Evolutionary conservation across 2,797 vertebrate species (phyloP).

Genomic region (Xerus rutilus): DNA sequence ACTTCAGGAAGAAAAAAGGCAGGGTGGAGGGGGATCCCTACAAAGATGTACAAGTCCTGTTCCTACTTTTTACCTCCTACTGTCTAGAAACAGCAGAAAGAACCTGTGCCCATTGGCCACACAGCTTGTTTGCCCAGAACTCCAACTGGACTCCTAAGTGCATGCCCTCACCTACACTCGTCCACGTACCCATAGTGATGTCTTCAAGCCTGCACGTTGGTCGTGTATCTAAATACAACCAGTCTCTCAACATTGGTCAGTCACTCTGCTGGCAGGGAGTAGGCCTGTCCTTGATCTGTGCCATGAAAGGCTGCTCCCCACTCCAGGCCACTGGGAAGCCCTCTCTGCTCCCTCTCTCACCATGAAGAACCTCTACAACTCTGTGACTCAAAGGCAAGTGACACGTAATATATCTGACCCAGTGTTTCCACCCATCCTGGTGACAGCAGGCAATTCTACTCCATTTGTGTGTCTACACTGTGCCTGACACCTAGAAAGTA

Average conservation of each 20-base stretch:
- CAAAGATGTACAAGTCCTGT: background rate
- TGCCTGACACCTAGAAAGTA: background rate
- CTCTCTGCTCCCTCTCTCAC: background rate
- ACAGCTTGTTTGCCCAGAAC: background rate
- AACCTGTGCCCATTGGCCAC: background rate
- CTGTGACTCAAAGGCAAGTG: background rate
- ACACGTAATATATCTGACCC: background rate
- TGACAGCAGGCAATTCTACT: background rate
- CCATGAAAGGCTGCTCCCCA: background rate
- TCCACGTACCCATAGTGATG: accelerated
- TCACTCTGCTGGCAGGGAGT: background rate
- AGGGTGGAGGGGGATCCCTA: background rate
- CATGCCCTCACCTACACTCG: background rate
- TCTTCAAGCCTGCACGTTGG: background rate
- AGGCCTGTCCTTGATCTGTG: background rate
- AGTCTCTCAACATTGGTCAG: background rate
- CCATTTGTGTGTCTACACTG: background rate
- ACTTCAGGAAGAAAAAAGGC: background rate
- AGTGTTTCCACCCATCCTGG: background rate
- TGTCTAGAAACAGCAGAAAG: background rate
- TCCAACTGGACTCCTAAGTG: background rate
- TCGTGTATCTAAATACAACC: background rate
- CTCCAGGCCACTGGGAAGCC: accelerated
- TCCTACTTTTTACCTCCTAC: background rate
- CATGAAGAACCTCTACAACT: background rate